A percentile compares a stretch with the other conserved stretches of the same genome.
These are phyloP conservation scores for Parazoanthus swiftii DNA, from an alignment of 92 coral and sea anemone genomes.

Conservation along the genomic window DNA sequence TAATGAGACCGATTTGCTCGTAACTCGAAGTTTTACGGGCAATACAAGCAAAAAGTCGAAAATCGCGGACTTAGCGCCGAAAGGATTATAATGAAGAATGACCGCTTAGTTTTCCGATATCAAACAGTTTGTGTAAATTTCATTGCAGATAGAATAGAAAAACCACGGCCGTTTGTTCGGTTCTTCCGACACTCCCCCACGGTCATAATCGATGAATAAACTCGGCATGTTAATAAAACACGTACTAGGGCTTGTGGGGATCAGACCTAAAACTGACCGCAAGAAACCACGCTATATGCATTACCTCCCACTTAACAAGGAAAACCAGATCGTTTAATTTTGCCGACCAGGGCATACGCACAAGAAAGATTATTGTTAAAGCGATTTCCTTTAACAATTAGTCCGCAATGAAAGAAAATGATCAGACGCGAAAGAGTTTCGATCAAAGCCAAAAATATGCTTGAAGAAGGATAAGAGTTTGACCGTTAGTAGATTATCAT, in stretches of 20 bases:
- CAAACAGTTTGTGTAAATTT: conserved; percentile 6
- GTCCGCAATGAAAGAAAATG: neutral
- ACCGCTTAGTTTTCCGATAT: neutral
- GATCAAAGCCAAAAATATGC: neutral
- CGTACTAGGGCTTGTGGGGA: neutral
- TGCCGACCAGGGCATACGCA: conserved; percentile 26
- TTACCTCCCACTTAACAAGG: conserved; percentile 35
- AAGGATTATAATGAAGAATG: neutral
- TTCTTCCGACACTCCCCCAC: conserved; percentile 2
- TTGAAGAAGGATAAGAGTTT: neutral
- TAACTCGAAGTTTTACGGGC: neutral
- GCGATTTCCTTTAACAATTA: conserved; percentile 15
- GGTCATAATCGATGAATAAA: conserved; percentile 22
- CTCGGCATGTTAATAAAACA: conserved; percentile 6
- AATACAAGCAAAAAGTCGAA: neutral
- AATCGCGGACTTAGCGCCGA: neutral
- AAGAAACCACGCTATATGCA: conserved; percentile 6
- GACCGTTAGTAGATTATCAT: neutral
- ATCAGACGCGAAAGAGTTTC: neutral
- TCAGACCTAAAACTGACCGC: conserved; percentile 4
- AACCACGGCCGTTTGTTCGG: neutral
- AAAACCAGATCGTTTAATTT: conserved; percentile 7
- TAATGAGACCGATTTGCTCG: too few relatives aligned
- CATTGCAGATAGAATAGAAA: neutral
- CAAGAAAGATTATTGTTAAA: neutral